Evolutionary conservation across 2,888 invertebrate genomes (phyloP), one percentile per base, ranked within the genome.

Genomic region (Chloromyia formosa): DNA sequence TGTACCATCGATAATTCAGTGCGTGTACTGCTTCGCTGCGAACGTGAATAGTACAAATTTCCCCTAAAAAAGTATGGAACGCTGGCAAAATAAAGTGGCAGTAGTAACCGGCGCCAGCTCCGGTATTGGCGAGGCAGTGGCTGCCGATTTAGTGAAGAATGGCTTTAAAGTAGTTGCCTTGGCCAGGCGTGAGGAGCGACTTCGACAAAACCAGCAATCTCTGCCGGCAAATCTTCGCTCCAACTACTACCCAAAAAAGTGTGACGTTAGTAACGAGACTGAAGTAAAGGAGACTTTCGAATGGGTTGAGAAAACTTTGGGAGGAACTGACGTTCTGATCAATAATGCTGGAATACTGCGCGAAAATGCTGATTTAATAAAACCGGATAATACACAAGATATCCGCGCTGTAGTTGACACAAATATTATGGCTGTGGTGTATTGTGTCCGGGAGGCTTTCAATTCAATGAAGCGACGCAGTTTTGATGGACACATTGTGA

Each of bases 1-100:
- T n/a, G n/a, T n/a, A n/a, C n/a, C n/a, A n/a, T n/a, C n/a, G n/a
- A n/a, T n/a, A n/a, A n/a, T n/a, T n/a, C n/a, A n/a, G n/a, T n/a
- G n/a, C n/a, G n/a, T n/a, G n/a, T n/a, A n/a, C n/a, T n/a, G n/a
- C n/a, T n/a, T n/a, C n/a, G n/a, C n/a, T n/a, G n/a, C n/a, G n/a
- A n/a, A n/a, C n/a, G n/a, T n/a, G n/a, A n/a, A n/a, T n/a, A n/a
- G n/a, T n/a, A n/a, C n/a, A n/a, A n/a, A n/a, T n/a, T n/a, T n/a
- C n/a, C n/a, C n/a, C n/a, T n/a, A n/a, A n/a, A 35, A 35, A 35
- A 35, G 27, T 35, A 35, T 35, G 27, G 27, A 35, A 4, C 27
- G 27, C 73, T 91, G 90, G 90, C 79, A 80, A 3, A 89, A 88
- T 74, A 88, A 88, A 82, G 87, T 89, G 0, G 90, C 90, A 0